Percentiles rank a stretch among this genome's conserved stretches.
phyloP scores from a whole-genome alignment of 2,113 vertebrate species.

The Burhinus bistriatus region DNA sequence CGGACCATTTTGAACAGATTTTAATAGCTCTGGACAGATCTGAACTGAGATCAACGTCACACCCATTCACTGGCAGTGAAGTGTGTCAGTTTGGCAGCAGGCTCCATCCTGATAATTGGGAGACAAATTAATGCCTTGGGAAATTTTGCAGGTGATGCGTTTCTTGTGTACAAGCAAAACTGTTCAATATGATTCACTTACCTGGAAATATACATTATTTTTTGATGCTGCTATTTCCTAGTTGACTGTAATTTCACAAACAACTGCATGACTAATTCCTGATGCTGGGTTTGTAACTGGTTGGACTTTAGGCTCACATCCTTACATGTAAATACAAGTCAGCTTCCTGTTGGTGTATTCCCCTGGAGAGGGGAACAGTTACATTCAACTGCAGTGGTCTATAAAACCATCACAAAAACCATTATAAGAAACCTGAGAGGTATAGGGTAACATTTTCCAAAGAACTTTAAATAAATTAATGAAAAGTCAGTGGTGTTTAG shows the following conservation, averaged over 20 bases:
- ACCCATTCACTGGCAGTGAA: not conserved
- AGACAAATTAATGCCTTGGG: not conserved
- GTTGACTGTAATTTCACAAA: not conserved
- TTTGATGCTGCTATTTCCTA: conserved; percentile 33
- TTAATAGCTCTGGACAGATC: not conserved
- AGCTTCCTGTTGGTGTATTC: not conserved
- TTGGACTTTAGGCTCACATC: not conserved
- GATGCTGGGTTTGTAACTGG: not conserved
- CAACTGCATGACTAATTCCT: not conserved
- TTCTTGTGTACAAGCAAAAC: not conserved
- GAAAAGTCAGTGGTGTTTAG: not conserved
- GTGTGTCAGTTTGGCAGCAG: not conserved
- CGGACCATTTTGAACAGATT: not conserved
- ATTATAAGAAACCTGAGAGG: not conserved
- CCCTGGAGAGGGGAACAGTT: not conserved
- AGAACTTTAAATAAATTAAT: not conserved
- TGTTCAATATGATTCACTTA: not conserved
- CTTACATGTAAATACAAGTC: not conserved
- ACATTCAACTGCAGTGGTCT: not conserved
- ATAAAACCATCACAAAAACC: not conserved
- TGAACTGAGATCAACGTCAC: fast-evolving
- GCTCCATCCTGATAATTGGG: not conserved
- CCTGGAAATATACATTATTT: not conserved
- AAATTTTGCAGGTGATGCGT: not conserved
- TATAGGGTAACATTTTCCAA: too few species aligned